Percentiles rank a stretch among this genome's conserved stretches.
phyloP scores from a whole-genome alignment of 2,113 vertebrate genomes.

The Embiotoca jacksoni region DNA sequence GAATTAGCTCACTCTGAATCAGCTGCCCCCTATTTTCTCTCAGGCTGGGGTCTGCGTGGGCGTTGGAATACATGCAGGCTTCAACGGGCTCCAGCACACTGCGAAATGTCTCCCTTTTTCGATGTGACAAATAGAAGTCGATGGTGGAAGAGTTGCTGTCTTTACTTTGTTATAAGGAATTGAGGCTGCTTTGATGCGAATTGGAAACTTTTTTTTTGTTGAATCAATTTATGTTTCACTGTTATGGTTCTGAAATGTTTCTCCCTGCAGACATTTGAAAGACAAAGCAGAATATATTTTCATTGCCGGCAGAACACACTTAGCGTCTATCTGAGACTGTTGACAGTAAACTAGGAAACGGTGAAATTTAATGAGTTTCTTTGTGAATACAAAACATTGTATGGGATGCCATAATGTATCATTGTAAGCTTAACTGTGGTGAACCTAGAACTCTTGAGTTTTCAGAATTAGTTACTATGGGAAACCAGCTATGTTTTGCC shows the following conservation, averaged over 20 bases:
- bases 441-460: not conserved
- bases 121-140: constrained; percentile 20
- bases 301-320: not conserved
- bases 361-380: too few relatives aligned
- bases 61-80: constrained; percentile 43
- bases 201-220: not conserved
- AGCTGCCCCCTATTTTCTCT: constrained; percentile 43
- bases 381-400: not conserved
- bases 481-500: constrained; percentile 11
- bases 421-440: not conserved
- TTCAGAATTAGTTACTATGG: too few relatives aligned
- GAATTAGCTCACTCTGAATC: constrained; percentile 68
- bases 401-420: not conserved
- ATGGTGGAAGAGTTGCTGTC: not conserved
- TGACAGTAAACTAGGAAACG: too few relatives aligned
- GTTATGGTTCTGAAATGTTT: not conserved
- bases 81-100: constrained; percentile 26
- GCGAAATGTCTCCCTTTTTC: constrained; percentile 1
- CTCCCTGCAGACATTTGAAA: not conserved
- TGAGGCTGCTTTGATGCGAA: not conserved
- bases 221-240: too few relatives aligned
- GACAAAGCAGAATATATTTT: not conserved
- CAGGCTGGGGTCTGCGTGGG: constrained; percentile 54
- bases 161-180: not conserved
- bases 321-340: too few relatives aligned